These are phyloP conservation scores for Leiothrix lutea DNA, from an alignment of 2,113 vertebrate species.

Conservation along the genomic window DNA sequence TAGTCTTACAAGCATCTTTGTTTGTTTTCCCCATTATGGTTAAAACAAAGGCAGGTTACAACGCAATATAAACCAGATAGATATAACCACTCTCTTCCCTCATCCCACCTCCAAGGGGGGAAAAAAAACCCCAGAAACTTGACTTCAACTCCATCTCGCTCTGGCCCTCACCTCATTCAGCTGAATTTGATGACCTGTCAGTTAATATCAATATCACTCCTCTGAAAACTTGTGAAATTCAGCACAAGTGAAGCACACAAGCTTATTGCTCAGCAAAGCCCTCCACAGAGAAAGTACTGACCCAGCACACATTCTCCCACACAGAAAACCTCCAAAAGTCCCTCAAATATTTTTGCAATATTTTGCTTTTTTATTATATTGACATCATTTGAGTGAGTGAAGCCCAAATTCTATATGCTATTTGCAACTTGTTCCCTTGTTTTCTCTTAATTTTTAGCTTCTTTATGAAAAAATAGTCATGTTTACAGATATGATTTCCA, in stretches of 20 bases:
- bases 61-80: neutral
- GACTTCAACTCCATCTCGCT: neutral
- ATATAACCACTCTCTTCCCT: neutral
- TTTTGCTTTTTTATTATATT: neutral
- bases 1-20: neutral
- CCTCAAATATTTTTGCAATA: neutral
- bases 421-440: neutral
- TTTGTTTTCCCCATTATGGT: neutral
- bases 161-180: neutral
- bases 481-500: neutral
- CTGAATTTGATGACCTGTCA: neutral
- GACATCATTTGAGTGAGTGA: neutral
- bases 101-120: accelerated
- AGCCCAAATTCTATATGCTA: neutral
- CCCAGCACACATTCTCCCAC: neutral
- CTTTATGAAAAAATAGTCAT: neutral
- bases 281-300: neutral
- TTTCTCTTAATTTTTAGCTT: neutral
- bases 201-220: neutral
- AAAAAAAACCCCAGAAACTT: neutral
- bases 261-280: neutral
- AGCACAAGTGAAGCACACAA: neutral
- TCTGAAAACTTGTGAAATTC: neutral
- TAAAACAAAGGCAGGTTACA: neutral
- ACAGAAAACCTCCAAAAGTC: neutral